Base-by-base conservation (phyloP, 2,797 vertebrate genomes). In the Coregonus suidteri region DNA sequence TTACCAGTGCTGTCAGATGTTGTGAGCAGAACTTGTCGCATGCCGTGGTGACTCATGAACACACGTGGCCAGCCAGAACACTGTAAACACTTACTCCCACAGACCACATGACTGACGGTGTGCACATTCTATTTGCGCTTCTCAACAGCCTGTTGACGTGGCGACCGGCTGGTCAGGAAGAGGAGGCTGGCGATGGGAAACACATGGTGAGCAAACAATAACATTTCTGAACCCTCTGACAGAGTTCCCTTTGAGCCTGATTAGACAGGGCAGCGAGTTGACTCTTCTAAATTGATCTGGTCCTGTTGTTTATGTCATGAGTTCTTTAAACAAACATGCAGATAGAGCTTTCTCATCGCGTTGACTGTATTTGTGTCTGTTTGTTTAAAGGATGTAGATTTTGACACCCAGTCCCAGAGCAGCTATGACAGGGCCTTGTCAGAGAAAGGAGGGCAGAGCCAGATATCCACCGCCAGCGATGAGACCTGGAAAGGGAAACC, bases 401-500 rank as follows among this genome's bases (percentile, higher is more conserved):
- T 97, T 65, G 98, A 99, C 94, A 95, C 87, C 68, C 96, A 97
- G 88, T 99, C 98, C 3, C 93, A 98, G 90, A 97, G 97, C 93
- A 99, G 98, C 89, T 93, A 95, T 64, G 98, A 99, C 87, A 94
- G 95, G 90, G 97, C 98, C 65, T 92, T 96, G 75, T 99, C 98
- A 0, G 98, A 99, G 85, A 93, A 97, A 86, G 97, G 97, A 85
- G 97, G 95, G 83, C 97, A 97, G 88, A 99, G 98, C 84, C 98
- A 99, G 53, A 94, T 97, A 89, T 99, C 98, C 71, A 98, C 97
- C 0, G 98, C 98, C 71, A 98, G 97, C 0, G 98, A 99, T 35
- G 98, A 99, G 30, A 96, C 95, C 83, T 99, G 97, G 96, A 98
- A 96, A 92, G 93, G 96, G 13, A 95, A 92, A 80, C 93, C 96